Evolutionary conservation across 1,140 invertebrate species (phyloP).

Genomic region (Atopsyche davidsoni): DNA sequence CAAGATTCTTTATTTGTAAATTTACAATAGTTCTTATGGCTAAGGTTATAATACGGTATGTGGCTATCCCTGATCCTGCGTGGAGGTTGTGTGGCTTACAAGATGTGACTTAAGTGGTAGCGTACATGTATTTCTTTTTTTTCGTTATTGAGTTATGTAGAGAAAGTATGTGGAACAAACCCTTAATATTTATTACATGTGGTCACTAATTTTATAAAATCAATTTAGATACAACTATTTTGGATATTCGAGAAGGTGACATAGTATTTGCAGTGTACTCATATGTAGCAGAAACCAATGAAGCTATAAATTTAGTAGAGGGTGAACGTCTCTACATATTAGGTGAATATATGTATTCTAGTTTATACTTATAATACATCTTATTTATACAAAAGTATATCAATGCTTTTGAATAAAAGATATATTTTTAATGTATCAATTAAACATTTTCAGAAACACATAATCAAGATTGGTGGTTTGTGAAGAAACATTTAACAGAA

Average conservation of each 20-base stretch:
- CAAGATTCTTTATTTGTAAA: too few relatives aligned
- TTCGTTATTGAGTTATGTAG: neutral
- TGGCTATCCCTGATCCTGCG: too few relatives aligned
- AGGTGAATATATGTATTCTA: constrained; percentile 45
- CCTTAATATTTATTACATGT: too few relatives aligned
- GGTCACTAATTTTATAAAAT: constrained; percentile 1
- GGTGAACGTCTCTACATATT: constrained; percentile 83
- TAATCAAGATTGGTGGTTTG: constrained; percentile 87
- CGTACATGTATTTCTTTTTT: too few relatives aligned
- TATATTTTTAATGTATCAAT: constrained; percentile 5
- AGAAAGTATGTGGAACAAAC: too few relatives aligned
- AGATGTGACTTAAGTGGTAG: too few relatives aligned
- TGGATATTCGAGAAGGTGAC: constrained; percentile 64
- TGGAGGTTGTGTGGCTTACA: too few relatives aligned
- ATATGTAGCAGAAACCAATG: constrained; percentile 81
- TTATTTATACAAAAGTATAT: too few relatives aligned
- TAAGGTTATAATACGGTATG: too few relatives aligned
- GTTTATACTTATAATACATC: neutral
- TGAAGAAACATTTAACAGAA: constrained; percentile 81
- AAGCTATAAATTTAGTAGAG: constrained; percentile 82
- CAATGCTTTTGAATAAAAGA: too few relatives aligned
- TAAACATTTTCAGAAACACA: constrained; percentile 54
- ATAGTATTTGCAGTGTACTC: constrained; percentile 77
- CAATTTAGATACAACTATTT: constrained; percentile 4
- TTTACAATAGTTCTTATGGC: too few relatives aligned